Evolutionary conservation across 2,888 invertebrate species (phyloP).

Genomic region (Hydroisotoma schaefferi): DNA sequence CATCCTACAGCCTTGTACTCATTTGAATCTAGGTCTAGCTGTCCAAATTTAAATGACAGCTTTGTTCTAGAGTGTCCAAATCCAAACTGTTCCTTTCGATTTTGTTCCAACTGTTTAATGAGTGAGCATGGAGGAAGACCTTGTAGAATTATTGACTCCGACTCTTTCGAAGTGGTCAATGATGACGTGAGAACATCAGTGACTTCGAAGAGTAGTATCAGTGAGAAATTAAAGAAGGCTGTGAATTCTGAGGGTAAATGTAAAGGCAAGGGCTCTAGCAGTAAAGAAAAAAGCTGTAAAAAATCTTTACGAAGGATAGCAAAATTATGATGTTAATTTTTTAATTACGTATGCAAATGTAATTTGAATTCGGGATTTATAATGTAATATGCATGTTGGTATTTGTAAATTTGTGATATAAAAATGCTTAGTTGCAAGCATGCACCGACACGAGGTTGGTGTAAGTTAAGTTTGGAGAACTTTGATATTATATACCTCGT

Average conservation of each 20-base stretch:
- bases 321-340: too few relatives aligned
- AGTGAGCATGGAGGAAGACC: slow-evolving; percentile 37
- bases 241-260: not conserved
- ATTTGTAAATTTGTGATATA: too few relatives aligned
- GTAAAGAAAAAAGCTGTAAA: not conserved
- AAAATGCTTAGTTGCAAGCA: too few relatives aligned
- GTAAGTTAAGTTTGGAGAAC: too few relatives aligned
- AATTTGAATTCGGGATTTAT: too few relatives aligned
- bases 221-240: not conserved
- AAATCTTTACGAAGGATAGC: not conserved
- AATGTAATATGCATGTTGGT: too few relatives aligned
- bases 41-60: slow-evolving; percentile 11
- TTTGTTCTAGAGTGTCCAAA: slow-evolving; percentile 37
- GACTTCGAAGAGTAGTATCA: not conserved
- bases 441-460: too few relatives aligned
- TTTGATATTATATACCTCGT: too few relatives aligned
- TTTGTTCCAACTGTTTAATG: slow-evolving; percentile 38
- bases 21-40: slow-evolving; percentile 10
- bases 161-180: slow-evolving; percentile 14
- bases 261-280: not conserved
- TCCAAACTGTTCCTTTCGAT: slow-evolving; percentile 34
- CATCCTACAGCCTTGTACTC: not conserved
- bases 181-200: not conserved
- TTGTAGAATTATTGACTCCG: slow-evolving; percentile 37
- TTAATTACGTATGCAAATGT: too few relatives aligned